A percentile compares a stretch with the other conserved stretches of the same genome.
Conservation (phyloP, 2,797 vertebrate genomes). For the Pteropus rufus region DNA sequence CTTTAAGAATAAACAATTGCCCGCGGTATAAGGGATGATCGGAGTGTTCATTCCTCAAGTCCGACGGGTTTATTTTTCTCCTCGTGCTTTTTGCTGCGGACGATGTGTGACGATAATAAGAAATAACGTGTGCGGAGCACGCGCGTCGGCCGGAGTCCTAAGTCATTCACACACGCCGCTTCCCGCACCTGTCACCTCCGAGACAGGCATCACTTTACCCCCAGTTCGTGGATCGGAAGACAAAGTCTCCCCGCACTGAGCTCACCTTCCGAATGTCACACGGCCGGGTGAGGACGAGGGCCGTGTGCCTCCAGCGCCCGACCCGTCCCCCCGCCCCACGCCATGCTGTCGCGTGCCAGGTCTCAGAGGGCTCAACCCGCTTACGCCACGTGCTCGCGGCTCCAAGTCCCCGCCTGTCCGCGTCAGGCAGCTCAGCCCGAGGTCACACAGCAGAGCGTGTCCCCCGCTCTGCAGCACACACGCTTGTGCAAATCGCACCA, state of each 20-base stretch:
- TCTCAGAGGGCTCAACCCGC: not conserved
- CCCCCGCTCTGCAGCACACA: too few species aligned
- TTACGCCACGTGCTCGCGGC: not conserved
- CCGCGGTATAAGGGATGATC: not conserved
- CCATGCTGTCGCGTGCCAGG: not conserved
- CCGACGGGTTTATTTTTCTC: not conserved
- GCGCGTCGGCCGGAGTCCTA: too few species aligned
- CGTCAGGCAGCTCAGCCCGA: too few species aligned
- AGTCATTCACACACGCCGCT: not conserved
- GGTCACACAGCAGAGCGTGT: too few species aligned
- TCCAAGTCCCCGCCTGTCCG: not conserved
- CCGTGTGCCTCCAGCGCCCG: not conserved
- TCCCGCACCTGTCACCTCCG: too few species aligned
- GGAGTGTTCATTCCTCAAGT: not conserved
- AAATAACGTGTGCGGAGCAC: not conserved
- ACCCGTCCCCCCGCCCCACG: too few species aligned
- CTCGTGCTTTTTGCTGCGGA: not conserved
- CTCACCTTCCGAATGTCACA: not conserved
- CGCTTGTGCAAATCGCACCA: not conserved
- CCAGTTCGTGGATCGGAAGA: not conserved
- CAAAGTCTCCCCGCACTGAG: not conserved
- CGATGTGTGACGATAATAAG: not conserved
- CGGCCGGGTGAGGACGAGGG: not conserved
- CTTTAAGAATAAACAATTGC: not conserved
- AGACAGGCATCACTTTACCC: accelerated